These are phyloP conservation scores for Spinus olivaceus DNA, from an alignment of 2,797 vertebrate genomes.

Conservation along the genomic window DNA sequence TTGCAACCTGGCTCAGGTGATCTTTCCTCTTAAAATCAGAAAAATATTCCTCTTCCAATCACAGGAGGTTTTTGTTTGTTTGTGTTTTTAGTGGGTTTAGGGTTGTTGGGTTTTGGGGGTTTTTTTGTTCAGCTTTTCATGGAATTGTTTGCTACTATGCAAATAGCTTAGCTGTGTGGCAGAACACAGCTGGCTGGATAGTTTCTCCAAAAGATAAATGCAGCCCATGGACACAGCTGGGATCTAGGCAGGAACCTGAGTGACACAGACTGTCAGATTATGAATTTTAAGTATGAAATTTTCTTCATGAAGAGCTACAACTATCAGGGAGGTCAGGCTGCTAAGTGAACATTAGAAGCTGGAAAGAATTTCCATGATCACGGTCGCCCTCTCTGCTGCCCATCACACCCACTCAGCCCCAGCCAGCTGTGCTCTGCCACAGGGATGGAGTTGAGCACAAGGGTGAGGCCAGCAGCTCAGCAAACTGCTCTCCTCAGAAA, in stretches of 20 bases:
- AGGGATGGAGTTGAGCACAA: rapidly evolving
- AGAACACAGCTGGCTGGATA: neutral
- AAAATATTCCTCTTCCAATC: neutral
- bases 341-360: neutral
- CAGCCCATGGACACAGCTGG: rapidly evolving
- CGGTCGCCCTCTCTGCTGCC: neutral
- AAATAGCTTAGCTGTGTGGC: neutral
- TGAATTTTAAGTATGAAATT: neutral
- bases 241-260: neutral
- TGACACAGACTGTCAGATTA: neutral
- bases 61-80: too few relatives aligned
- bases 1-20: neutral
- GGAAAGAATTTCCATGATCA: neutral
- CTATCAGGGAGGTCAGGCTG: neutral
- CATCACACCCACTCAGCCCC: neutral
- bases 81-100: neutral
- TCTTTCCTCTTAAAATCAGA: neutral
- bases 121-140: neutral
- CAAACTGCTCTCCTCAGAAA: neutral
- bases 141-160: neutral
- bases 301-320: neutral
- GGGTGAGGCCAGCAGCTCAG: conserved; percentile 10
- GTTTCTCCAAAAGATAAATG: neutral
- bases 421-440: neutral
- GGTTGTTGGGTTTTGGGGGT: rapidly evolving